These are phyloP conservation scores for Lophotis ruficrista DNA, from an alignment of 2,113 vertebrate species.

Conservation along the genomic window DNA sequence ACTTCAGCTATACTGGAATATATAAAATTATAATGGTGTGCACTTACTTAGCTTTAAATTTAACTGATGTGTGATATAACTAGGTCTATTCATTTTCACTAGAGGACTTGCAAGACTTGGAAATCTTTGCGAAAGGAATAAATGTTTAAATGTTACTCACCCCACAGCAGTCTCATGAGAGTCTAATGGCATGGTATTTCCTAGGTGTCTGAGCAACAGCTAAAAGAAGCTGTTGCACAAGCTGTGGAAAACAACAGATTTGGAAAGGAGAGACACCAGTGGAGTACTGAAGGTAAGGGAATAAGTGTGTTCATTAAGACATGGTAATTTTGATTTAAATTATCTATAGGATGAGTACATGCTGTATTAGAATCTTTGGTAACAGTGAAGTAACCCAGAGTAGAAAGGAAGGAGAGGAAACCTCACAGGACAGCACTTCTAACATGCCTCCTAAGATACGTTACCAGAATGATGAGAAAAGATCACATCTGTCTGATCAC, in stretches of 20 bases:
- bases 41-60: neutral
- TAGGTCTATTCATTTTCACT: neutral
- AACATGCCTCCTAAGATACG: fast-evolving
- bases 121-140: neutral
- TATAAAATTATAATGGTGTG: neutral
- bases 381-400: neutral
- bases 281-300: constrained; percentile 84
- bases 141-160: neutral
- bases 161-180: neutral
- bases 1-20: neutral
- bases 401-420: neutral
- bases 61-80: neutral
- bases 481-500: fast-evolving
- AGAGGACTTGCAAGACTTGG: neutral
- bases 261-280: constrained; percentile 83
- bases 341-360: neutral
- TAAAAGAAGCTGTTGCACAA: constrained; percentile 87
- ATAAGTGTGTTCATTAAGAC: neutral
- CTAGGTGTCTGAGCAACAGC: constrained; percentile 90
- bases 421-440: neutral
- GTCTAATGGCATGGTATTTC: neutral
- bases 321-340: neutral
- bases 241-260: constrained; percentile 83
- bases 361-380: neutral
- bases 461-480: neutral